A percentile compares a stretch with the other conserved stretches of the same genome.
These are phyloP conservation scores for Siderastrea siderea DNA, from an alignment of 92 coral and sea anemone genomes.

Conservation along the genomic window DNA sequence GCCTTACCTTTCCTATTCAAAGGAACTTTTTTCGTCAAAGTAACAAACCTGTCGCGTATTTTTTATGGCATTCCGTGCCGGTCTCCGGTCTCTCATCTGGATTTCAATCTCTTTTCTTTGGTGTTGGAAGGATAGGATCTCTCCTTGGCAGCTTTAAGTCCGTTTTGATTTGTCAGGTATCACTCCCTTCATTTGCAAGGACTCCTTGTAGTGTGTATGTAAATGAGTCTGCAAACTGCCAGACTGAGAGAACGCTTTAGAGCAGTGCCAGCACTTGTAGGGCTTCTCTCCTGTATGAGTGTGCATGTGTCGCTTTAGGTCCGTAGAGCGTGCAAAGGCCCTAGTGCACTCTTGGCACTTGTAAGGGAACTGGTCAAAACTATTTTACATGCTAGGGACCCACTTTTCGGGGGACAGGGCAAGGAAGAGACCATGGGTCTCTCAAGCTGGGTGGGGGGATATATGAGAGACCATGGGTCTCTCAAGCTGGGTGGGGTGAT, in stretches of 20 bases:
- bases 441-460: too few relatives aligned
- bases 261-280: conserved; percentile 99
- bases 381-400: too few relatives aligned
- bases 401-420: too few relatives aligned
- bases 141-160: conserved; percentile 4
- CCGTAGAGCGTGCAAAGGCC: conserved; percentile 99
- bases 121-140: neutral
- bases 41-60: neutral
- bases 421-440: too few relatives aligned
- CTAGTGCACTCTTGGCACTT: conserved; percentile 96
- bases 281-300: conserved; percentile 99
- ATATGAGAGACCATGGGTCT: too few relatives aligned
- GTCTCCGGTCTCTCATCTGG: neutral
- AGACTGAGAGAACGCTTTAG: conserved; percentile 98
- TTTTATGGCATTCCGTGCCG: neutral
- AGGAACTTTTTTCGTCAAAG: neutral
- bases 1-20: neutral
- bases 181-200: conserved; percentile 91
- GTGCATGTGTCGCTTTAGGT: conserved; percentile 97
- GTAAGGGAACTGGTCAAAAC: too few relatives aligned
- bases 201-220: conserved; percentile 95
- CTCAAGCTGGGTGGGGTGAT: too few relatives aligned
- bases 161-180: conserved; percentile 72
- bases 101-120: neutral
- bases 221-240: conserved; percentile 97